Conservation (phyloP, 1,140 invertebrate species). For the Bursaphelenchus mucronatus region DNA sequence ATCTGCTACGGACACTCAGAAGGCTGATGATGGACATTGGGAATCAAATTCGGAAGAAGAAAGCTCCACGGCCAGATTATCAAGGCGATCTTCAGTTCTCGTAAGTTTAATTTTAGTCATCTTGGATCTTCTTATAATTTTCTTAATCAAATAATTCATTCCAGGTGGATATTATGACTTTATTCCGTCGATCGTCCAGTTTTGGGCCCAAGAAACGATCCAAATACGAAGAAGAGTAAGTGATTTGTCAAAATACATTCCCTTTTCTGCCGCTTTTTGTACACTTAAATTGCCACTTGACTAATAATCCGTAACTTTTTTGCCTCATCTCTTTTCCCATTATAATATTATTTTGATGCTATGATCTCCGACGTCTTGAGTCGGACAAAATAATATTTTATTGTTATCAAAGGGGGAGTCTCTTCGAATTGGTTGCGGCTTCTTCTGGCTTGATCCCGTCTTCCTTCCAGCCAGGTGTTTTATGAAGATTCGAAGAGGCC, state of each 20-base stretch:
- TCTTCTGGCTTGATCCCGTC: neutral
- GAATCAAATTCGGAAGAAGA: constrained; percentile 25
- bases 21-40: too few species aligned
- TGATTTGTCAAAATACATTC: constrained; percentile 12
- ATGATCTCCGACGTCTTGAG: neutral
- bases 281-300: neutral
- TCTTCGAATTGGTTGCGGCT: constrained; percentile 7
- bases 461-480: too few species aligned
- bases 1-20: too few species aligned
- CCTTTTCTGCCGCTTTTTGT: constrained; percentile 6
- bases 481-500: too few species aligned
- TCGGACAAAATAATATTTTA: neutral
- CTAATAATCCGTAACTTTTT: too few species aligned
- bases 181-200: constrained; percentile 41
- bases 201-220: constrained; percentile 20
- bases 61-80: constrained; percentile 19
- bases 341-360: neutral
- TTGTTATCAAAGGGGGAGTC: constrained; percentile 3
- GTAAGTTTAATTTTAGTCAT: constrained; percentile 10
- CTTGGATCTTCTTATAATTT: neutral
- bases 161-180: constrained; percentile 39
- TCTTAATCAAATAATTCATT: neutral
- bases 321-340: too few species aligned
- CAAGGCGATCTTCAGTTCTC: constrained; percentile 17
- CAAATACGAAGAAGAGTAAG: constrained; percentile 28